Evolutionary conservation across 64 coral and sea anemone species (phyloP).

Genomic region (Montipora cactus): DNA sequence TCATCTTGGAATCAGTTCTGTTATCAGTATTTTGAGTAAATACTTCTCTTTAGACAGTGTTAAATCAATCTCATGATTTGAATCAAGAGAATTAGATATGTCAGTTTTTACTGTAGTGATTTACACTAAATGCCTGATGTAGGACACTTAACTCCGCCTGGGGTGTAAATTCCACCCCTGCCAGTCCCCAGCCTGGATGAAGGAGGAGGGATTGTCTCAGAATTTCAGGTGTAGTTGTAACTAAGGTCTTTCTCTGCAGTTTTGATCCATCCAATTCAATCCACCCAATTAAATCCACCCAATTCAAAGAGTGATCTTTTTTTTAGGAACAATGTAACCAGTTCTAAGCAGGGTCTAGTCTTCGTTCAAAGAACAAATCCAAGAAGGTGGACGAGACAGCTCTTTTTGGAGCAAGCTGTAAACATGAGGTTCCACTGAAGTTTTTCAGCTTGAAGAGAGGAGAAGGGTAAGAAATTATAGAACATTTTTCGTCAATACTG

Average conservation of each 20-base stretch:
- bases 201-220: slow-evolving; percentile 10
- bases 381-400: slow-evolving; percentile 51
- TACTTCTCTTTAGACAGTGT: too few relatives aligned
- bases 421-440: slow-evolving; percentile 55
- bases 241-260: background rate
- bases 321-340: slow-evolving; percentile 18
- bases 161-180: too few relatives aligned
- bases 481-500: background rate
- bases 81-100: too few relatives aligned
- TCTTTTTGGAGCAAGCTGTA: slow-evolving; percentile 51
- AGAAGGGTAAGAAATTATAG: slow-evolving; percentile 51
- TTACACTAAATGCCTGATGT: too few relatives aligned
- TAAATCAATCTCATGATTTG: too few relatives aligned
- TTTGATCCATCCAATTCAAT: too few relatives aligned
- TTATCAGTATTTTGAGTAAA: too few relatives aligned
- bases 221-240: background rate
- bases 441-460: slow-evolving; percentile 71
- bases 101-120: too few relatives aligned
- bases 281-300: background rate
- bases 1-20: too few relatives aligned
- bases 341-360: slow-evolving; percentile 37
- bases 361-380: slow-evolving; percentile 37
- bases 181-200: too few relatives aligned
- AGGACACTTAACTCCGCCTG: too few relatives aligned
- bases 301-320: background rate